These are phyloP conservation scores for Drosophila colorata DNA, from an alignment of 2,888 invertebrate species.

Conservation along the genomic window DNA sequence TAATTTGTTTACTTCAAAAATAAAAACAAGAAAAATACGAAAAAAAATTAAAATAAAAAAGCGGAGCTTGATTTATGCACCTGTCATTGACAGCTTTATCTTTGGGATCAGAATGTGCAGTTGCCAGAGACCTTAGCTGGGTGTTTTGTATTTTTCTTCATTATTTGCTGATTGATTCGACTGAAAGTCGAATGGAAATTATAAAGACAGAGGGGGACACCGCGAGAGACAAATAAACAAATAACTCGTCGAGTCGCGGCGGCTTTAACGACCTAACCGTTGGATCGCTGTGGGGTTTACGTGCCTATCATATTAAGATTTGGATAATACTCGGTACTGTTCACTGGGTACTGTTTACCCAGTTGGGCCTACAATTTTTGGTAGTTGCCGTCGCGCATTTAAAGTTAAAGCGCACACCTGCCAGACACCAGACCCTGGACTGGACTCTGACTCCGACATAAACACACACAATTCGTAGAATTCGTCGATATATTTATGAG, in stretches of 20 bases:
- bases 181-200: conserved; percentile 73
- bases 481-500: conserved; percentile 78
- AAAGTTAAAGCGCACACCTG: conserved; percentile 75
- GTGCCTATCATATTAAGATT: conserved; percentile 57
- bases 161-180: conserved; percentile 60
- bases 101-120: conserved; percentile 68
- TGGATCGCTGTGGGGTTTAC: conserved; percentile 40
- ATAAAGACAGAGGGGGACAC: conserved; percentile 28
- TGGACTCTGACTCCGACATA: conserved; percentile 25
- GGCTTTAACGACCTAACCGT: conserved; percentile 71
- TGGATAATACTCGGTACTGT: conserved; percentile 44
- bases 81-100: conserved; percentile 67
- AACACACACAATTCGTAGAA: conserved; percentile 72
- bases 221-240: conserved; percentile 43
- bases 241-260: conserved; percentile 33
- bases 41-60: conserved; percentile 21
- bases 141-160: neutral
- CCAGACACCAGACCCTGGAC: conserved; percentile 47
- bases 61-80: conserved; percentile 64
- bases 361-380: conserved; percentile 63
- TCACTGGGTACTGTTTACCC: conserved; percentile 25
- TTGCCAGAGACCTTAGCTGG: conserved; percentile 57
- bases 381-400: conserved; percentile 73
- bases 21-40: conserved; percentile 13
- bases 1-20: conserved; percentile 39